Conservation (phyloP, 2,113 vertebrate genomes). For the Macquaria australasica region DNA sequence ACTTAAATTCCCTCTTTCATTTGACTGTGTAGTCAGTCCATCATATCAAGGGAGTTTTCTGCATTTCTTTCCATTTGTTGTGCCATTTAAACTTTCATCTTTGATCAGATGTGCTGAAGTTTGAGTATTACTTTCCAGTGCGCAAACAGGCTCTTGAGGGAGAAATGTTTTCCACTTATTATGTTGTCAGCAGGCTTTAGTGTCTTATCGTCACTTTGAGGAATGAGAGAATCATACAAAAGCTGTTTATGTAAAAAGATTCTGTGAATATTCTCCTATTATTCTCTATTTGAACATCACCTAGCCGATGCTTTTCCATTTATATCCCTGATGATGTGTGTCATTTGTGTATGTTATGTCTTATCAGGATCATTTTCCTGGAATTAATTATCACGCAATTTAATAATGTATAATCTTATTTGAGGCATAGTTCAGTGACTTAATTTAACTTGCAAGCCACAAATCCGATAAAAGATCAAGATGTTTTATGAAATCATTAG, state of each 20-base stretch:
- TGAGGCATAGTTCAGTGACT: conserved; percentile 22
- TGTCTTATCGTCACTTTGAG: conserved; percentile 8
- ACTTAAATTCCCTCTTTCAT: background rate
- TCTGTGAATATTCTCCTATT: background rate
- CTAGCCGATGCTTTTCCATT: background rate
- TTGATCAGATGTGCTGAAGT: background rate
- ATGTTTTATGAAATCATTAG: conserved; percentile 58
- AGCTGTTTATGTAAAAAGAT: background rate
- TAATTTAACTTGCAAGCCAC: conserved; percentile 32
- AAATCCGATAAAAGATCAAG: conserved; percentile 46
- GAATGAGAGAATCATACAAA: background rate
- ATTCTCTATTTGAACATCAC: background rate
- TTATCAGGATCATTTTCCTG: conserved; percentile 13
- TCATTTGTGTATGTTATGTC: background rate
- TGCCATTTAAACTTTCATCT: background rate
- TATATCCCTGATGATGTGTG: background rate
- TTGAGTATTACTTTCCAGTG: conserved; percentile 4
- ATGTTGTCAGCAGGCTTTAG: background rate
- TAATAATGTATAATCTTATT: conserved; percentile 59
- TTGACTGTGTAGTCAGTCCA: background rate
- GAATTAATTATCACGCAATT: conserved; percentile 37
- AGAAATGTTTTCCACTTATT: conserved; percentile 8
- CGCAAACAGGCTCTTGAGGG: background rate
- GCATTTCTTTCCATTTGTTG: background rate
- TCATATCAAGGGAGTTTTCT: background rate